Percentiles rank a stretch among this genome's conserved stretches.
These are phyloP conservation scores for Gandaritis pyraliata DNA, from an alignment of 2,888 invertebrate genomes.

Conservation along the genomic window DNA sequence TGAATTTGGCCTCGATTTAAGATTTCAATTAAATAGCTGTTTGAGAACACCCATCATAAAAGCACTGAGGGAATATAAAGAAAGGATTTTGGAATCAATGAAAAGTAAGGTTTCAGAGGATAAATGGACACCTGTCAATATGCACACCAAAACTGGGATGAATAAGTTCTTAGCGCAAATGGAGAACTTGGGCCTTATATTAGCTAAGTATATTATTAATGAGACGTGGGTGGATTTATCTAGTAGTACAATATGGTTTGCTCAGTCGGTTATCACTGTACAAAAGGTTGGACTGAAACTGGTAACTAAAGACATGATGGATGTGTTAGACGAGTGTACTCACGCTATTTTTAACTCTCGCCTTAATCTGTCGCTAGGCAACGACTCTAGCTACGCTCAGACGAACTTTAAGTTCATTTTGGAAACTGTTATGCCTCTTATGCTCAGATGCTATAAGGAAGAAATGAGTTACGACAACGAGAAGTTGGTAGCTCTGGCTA, in stretches of 20 bases:
- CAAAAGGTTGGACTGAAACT: conserved; percentile 91
- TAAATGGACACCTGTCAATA: conserved; percentile 92
- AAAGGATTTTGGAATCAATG: conserved; percentile 92
- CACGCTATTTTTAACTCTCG: conserved; percentile 90
- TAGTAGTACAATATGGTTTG: conserved; percentile 91
- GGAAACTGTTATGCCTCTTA: conserved; percentile 86
- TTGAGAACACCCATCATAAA: conserved; percentile 90
- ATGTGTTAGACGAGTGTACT: conserved; percentile 89
- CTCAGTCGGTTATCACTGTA: conserved; percentile 89
- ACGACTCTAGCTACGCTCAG: conserved; percentile 76
- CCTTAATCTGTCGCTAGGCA: conserved; percentile 82
- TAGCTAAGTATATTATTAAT: conserved; percentile 86
- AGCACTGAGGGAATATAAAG: conserved; percentile 90
- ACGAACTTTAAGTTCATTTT: conserved; percentile 90
- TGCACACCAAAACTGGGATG: conserved; percentile 89
- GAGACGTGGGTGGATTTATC: conserved; percentile 90
- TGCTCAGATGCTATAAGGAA: conserved; percentile 86
- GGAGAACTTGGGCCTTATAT: conserved; percentile 87
- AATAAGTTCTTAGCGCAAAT: conserved; percentile 89
- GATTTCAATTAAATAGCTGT: conserved; percentile 95
- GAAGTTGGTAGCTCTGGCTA: conserved; percentile 77
- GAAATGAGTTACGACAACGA: conserved; percentile 85
- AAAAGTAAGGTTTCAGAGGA: conserved; percentile 91
- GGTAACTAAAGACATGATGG: conserved; percentile 89
- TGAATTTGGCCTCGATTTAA: conserved; percentile 93